Evolutionary conservation across 2,888 invertebrate genomes (phyloP), one percentile per base, ranked within the genome.

Genomic region (Lissonota sp.): DNA sequence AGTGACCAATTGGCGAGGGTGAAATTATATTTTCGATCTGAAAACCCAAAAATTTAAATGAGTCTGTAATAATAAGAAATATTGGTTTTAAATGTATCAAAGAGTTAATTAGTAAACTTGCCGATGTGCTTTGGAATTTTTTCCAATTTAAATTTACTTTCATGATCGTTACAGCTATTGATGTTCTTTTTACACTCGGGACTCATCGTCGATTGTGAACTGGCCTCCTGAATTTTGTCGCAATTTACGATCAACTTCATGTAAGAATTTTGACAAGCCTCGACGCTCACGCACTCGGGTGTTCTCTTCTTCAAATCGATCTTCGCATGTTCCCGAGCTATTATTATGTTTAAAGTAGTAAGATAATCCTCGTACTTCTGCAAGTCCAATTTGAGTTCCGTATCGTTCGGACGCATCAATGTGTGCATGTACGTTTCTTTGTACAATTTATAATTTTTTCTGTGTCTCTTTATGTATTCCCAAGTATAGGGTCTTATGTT

Each of bases 311-410:
- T 89, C 8, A 93, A 79, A 94, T 96, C 95, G 88, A 96, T 94
- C 90, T 96, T 96, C 5, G 97, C 97, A 83, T 97, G 96, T 88
- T 96, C 96, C 83, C 97, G 94, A 0, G 97, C 97, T 78, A 97
- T 95, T 0, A 97, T 95, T 37, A 97, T 96, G 75, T 96, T 96
- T 63, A 96, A 93, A 55, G 97, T 95, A 66, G 95, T 95, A 80
- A 97, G 93, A 79, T 94, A 94, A 84, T 97, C 97, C 91, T 97
- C 97, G 79, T 96, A 95, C 87, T 96, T 95, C 91, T 96, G 96
- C 74, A 97, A 91, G 88, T 96, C 96, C 80, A 96, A 87, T 90
- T 95, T 96, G 77, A 96, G 92, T 88, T 96, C 96, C 0, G 96
- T 95, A 86, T 96, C 96, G 76, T 96, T 95, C 0, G 96, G 96